Evolutionary conservation across 2,113 vertebrate genomes (phyloP), one percentile per base, ranked within the genome.

Genomic region (Halichoerus grypus): DNA sequence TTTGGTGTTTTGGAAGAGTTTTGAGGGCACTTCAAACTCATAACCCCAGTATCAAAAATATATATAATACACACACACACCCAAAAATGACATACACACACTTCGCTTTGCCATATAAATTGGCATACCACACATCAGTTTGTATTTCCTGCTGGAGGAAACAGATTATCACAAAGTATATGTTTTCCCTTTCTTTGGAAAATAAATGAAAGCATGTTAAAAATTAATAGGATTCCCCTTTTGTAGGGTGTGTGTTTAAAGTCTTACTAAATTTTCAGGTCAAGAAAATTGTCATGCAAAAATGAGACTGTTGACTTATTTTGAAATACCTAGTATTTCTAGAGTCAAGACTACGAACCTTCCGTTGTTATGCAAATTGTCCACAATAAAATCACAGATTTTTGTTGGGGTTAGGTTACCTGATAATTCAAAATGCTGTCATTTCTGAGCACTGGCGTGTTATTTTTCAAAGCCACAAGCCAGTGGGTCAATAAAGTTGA

Each of bases 1-100:
- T 9, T 84, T 97, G 67, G 67, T 91, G 5, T 53, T 53, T 97
- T 89, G 83, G 49, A 79, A 95, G 55, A 88, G 11, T 5, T 93
- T 87, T 97, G 71, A 95, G 71, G 46, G 83, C 4, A 7, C 21
- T 88, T 55, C 79, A 89, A 96, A 89, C 59, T n/a, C 77, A 1
- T 63, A 86, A 14, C 12, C 33, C 19, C 11, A 18, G 4, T 28
- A 81, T 61, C 49, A 96, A 97, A 97, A 22, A 42, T 39, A 76
- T 19, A 76, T 15, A 10, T 51, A 46, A 33, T 4, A 57, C 7
- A 67, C 8, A 42, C 42, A 16, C 5, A 33, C 2, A 26, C 18
- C 59, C 31, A 21, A 12, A 63, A 31, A 89, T 31, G 9, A 71
- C 4, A 16, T 2, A 0, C 26, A 3, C 59, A 13, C 71, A 53